These are phyloP conservation scores for Boloria euphrosyne DNA, from an alignment of 2,888 invertebrate genomes.

Conservation along the genomic window DNA sequence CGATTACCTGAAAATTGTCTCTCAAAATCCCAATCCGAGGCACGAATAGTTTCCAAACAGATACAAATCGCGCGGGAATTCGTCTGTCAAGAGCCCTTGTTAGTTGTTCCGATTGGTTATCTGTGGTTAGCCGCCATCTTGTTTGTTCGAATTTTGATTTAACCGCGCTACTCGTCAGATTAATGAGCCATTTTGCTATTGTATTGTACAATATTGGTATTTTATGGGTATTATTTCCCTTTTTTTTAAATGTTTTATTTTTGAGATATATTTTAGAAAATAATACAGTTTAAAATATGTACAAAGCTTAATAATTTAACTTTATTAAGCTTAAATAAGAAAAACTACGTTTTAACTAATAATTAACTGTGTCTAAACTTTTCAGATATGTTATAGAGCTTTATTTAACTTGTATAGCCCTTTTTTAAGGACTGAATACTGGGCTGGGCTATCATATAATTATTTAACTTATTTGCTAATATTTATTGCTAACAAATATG, in stretches of 20 bases:
- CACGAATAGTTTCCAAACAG: slow-evolving; percentile 29
- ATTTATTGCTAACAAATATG: no score
- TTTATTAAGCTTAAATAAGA: no score
- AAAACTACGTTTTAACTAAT: no score
- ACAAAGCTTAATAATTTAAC: no score
- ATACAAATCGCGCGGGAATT: slow-evolving; percentile 33
- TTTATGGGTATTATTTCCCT: not conserved
- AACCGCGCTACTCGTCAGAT: slow-evolving; percentile 21
- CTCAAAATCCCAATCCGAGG: slow-evolving; percentile 15
- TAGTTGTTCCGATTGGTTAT: slow-evolving; percentile 37
- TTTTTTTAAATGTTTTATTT: not conserved
- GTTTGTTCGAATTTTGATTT: slow-evolving; percentile 34
- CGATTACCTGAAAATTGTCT: slow-evolving; percentile 21
- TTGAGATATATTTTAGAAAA: no score
- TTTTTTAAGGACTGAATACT: no score
- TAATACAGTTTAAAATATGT: no score
- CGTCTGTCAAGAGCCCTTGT: slow-evolving; percentile 34
- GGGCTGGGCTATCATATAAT: no score
- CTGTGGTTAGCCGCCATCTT: slow-evolving; percentile 36
- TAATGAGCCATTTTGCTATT: slow-evolving; percentile 17
- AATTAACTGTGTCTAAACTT: no score
- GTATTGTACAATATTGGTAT: not conserved
- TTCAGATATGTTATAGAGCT: no score
- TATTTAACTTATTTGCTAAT: no score
- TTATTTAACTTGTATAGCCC: no score